These are phyloP conservation scores for Oncopeltus fasciatus DNA, from an alignment of 1,140 invertebrate genomes.

Conservation along the genomic window DNA sequence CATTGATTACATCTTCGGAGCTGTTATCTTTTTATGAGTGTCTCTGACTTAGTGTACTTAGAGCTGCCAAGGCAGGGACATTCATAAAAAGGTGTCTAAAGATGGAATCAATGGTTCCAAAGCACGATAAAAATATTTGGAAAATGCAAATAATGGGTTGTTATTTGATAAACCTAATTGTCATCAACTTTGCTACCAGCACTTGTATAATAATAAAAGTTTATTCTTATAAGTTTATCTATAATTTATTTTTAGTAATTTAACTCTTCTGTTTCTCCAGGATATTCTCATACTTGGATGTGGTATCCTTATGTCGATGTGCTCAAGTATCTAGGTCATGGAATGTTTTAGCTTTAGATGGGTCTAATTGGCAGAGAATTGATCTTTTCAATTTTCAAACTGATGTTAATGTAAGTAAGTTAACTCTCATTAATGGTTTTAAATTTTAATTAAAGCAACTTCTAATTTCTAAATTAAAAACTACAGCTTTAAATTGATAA, in stretches of 20 bases:
- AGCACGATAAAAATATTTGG: too few species aligned
- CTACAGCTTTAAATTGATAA: too few species aligned
- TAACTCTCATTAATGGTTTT: neutral
- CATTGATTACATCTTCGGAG: too few species aligned
- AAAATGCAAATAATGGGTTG: too few species aligned
- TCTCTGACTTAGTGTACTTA: neutral
- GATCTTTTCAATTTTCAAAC: conserved; percentile 96
- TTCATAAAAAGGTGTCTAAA: too few species aligned
- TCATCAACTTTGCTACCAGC: too few species aligned
- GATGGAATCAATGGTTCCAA: too few species aligned
- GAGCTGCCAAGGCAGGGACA: too few species aligned
- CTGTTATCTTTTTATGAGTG: neutral
- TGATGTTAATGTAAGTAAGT: conserved; percentile 75
- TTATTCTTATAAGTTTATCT: too few species aligned
- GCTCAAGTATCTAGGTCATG: conserved; percentile 92
- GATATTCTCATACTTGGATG: conserved; percentile 96
- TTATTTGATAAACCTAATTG: too few species aligned
- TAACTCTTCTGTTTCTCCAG: conserved; percentile 32
- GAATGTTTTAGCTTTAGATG: conserved; percentile 94
- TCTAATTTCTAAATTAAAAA: too few species aligned
- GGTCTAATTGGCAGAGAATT: conserved; percentile 97
- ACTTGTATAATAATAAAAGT: too few species aligned
- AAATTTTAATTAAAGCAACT: neutral
- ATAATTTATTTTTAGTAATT: neutral
- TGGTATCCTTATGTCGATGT: conserved; percentile 92